phyloP scores from a whole-genome alignment of 2,113 vertebrate species.

The Poeciliopsis turrubarensis region DNA sequence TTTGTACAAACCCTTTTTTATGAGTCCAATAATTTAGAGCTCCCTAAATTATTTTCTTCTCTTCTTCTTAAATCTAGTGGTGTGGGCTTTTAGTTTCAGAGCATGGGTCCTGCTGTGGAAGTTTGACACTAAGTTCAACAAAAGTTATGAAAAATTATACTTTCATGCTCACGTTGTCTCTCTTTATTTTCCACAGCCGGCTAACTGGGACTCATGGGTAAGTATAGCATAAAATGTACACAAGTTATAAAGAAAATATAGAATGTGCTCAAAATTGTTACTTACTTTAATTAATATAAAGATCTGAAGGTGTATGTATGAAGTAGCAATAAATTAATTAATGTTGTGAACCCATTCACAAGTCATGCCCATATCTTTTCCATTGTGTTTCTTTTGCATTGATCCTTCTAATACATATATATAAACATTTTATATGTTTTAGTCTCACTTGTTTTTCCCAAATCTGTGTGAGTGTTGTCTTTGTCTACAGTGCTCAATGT shows the following conservation, averaged over 20 bases:
- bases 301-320: constrained; percentile 19
- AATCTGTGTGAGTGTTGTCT: constrained; percentile 62
- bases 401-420: not conserved
- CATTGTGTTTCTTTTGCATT: constrained; percentile 18
- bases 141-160: not conserved
- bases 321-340: not conserved
- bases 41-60: constrained; percentile 12
- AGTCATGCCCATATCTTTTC: constrained; percentile 22
- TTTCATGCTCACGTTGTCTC: constrained; percentile 13
- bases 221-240: constrained; percentile 14
- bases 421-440: constrained; percentile 12
- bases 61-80: constrained; percentile 30
- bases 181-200: constrained; percentile 50
- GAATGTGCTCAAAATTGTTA: constrained; percentile 1
- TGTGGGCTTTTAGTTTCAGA: constrained; percentile 39
- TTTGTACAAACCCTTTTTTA: not conserved
- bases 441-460: constrained; percentile 45
- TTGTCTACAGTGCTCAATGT: constrained; percentile 63
- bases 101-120: constrained; percentile 51
- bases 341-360: not conserved
- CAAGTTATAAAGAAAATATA: not conserved
- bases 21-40: not conserved
- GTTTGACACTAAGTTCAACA: constrained; percentile 2
- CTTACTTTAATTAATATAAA: constrained; percentile 19
- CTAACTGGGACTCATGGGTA: constrained; percentile 77